Evolutionary conservation across 2,113 vertebrate species (phyloP).

Genomic region (Epinephelus cyanopodus): DNA sequence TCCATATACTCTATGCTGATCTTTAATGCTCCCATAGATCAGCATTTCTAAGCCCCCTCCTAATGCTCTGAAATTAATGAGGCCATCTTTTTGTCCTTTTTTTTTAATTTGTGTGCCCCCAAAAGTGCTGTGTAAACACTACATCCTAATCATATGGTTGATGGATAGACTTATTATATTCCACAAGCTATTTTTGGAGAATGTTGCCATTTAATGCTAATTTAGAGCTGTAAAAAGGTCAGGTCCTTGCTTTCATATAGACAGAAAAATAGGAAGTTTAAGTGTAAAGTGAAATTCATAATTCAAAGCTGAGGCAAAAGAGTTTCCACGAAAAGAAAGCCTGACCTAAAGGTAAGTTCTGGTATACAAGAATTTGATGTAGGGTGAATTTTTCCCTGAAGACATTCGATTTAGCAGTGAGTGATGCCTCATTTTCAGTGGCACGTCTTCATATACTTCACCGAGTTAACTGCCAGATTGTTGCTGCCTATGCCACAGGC

Average conservation of each 20-base stretch:
- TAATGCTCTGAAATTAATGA: conserved; percentile 5
- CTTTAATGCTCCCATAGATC: background rate
- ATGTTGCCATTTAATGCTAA: background rate
- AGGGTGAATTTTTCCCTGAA: background rate
- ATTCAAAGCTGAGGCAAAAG: background rate
- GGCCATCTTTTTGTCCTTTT: background rate
- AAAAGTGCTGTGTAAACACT: background rate
- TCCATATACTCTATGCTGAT: background rate
- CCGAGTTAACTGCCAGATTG: background rate
- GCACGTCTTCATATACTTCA: background rate
- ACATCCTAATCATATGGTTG: background rate
- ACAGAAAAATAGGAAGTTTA: background rate
- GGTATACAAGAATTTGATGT: background rate
- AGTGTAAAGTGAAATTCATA: background rate
- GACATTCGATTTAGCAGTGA: background rate
- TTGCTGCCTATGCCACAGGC: background rate
- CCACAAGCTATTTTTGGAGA: background rate
- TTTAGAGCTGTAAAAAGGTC: background rate
- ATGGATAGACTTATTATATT: background rate
- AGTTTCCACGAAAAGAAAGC: background rate
- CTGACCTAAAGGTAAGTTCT: background rate
- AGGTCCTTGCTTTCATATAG: background rate
- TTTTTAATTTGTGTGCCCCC: background rate
- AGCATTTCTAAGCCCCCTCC: background rate
- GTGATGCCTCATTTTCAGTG: background rate